Percentiles rank a stretch among this genome's conserved stretches.
phyloP scores from a whole-genome alignment of 1,140 invertebrate genomes.

The Aplysia californica region DNA sequence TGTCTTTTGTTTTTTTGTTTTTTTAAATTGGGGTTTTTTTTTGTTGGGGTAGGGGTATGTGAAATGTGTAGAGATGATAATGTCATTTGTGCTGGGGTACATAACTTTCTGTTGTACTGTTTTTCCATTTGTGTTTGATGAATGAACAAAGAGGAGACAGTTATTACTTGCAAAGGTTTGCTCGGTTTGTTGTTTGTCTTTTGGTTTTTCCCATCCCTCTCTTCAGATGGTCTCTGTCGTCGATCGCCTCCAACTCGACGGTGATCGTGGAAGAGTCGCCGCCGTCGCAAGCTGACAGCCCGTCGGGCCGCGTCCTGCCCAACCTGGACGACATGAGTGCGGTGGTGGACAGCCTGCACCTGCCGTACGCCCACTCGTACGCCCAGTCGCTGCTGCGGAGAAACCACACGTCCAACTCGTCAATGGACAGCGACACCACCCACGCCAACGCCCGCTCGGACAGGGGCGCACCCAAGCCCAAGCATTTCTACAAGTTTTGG shows the following conservation, averaged over 20 bases:
- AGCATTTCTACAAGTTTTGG: conserved; percentile 88
- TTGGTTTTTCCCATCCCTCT: too few relatives aligned
- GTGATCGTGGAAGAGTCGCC: conserved; percentile 33
- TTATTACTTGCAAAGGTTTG: too few relatives aligned
- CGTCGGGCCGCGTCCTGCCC: not conserved
- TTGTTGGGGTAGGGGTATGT: too few relatives aligned
- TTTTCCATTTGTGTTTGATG: too few relatives aligned
- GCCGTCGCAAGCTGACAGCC: conserved; percentile 21
- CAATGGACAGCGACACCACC: conserved; percentile 51
- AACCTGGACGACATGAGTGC: not conserved
- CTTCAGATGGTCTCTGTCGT: conserved; percentile 29
- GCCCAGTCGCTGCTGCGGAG: conserved; percentile 46
- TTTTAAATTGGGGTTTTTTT: too few relatives aligned
- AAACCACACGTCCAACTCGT: conserved; percentile 44
- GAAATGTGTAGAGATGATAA: too few relatives aligned
- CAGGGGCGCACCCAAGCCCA: conserved; percentile 68
- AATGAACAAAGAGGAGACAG: too few relatives aligned
- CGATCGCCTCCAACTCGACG: conserved; percentile 31
- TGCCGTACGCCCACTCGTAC: conserved; percentile 38
- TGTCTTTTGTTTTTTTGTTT: too few relatives aligned
- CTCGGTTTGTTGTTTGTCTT: too few relatives aligned
- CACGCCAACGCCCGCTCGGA: conserved; percentile 67
- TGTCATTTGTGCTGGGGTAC: too few relatives aligned
- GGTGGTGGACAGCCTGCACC: not conserved
- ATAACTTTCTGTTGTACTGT: too few relatives aligned